Evolutionary conservation across 1,140 invertebrate genomes (phyloP).

Genomic region (Sarcophaga bullata): DNA sequence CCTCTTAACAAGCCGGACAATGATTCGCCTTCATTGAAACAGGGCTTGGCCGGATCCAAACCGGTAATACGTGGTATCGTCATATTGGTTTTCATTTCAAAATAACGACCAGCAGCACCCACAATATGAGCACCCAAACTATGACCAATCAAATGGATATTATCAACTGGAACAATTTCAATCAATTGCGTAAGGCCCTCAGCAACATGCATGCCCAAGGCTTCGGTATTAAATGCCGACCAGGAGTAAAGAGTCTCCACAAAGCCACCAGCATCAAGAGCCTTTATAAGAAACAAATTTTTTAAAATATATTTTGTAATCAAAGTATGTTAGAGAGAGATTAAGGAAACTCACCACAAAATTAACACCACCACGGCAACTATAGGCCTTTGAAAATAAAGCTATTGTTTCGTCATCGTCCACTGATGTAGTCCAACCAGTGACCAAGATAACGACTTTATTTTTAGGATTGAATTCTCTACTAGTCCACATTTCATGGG

Average conservation of each 20-base stretch:
- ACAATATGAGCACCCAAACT: conserved; percentile 70
- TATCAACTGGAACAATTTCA: conserved; percentile 49
- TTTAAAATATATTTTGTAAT: not conserved
- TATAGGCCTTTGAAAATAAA: conserved; percentile 52
- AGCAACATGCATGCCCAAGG: conserved; percentile 57
- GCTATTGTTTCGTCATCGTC: conserved; percentile 56
- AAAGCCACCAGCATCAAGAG: conserved; percentile 36
- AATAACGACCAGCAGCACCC: conserved; percentile 66
- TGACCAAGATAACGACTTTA: conserved; percentile 58
- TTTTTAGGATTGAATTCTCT: conserved; percentile 53
- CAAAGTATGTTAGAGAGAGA: not conserved
- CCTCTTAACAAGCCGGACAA: conserved; percentile 67
- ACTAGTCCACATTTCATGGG: conserved; percentile 53
- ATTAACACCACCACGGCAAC: conserved; percentile 58
- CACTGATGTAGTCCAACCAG: conserved; percentile 59
- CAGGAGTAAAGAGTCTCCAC: conserved; percentile 62
- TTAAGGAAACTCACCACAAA: conserved; percentile 50
- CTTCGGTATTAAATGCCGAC: conserved; percentile 61
- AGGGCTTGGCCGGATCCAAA: conserved; percentile 78
- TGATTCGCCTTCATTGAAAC: conserved; percentile 68
- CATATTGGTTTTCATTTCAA: conserved; percentile 59
- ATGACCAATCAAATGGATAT: conserved; percentile 63
- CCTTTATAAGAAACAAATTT: not conserved
- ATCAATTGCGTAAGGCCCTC: conserved; percentile 51
- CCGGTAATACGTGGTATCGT: conserved; percentile 70